Base-by-base conservation (phyloP, 2,888 invertebrate genomes). In the Campoplex capitator region DNA sequence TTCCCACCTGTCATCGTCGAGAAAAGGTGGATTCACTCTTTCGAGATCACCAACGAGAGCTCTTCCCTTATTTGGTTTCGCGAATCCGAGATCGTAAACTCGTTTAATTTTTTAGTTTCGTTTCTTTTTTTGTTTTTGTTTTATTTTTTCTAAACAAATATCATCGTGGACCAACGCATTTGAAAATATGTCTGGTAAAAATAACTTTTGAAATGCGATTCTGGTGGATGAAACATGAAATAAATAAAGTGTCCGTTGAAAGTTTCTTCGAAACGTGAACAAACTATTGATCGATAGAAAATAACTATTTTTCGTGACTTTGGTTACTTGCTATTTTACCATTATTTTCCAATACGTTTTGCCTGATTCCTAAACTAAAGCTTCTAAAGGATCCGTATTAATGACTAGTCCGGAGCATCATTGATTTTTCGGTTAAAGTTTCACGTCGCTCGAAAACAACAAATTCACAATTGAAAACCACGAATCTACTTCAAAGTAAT, bases 1-100 rank as follows among this genome's bases (percentile, higher is more conserved):
- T 90, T 90, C 90, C 85, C 89, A 91, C 90, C 91, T 91, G 91
- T 91, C 90, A 88, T 89, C 88, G 80, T 82, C 79, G 87, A 74
- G 76, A 75, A 71, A 71, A 88, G 88, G 70, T 68, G 88, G 89
- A 91, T 90, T 88, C 74, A 70, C 78, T 86, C 88, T 84, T 80
- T 76, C 62, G 68, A 87, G 82, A 86, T 89, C 87, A 86, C 75
- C 74, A 81, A 80, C 68, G 68, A 79, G 42, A 79, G 42, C 58
- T 58, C 82, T 42, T 83, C 84, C 85, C 85, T 85, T 88, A 86
- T 88, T 83, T 62, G 83, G 88, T 84, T 67, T 78, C 65, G 62
- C 16, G 75, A 78, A 70, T 79, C 75, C 51, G 45, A 68, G 68
- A 79, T 78, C 35, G 48, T 68, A 65, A n/a, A n/a, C 70, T 67